Percentiles rank a stretch among this genome's conserved stretches.
These are phyloP conservation scores for Sebastes dallii DNA, from an alignment of 2,797 vertebrate genomes.

Conservation along the genomic window DNA sequence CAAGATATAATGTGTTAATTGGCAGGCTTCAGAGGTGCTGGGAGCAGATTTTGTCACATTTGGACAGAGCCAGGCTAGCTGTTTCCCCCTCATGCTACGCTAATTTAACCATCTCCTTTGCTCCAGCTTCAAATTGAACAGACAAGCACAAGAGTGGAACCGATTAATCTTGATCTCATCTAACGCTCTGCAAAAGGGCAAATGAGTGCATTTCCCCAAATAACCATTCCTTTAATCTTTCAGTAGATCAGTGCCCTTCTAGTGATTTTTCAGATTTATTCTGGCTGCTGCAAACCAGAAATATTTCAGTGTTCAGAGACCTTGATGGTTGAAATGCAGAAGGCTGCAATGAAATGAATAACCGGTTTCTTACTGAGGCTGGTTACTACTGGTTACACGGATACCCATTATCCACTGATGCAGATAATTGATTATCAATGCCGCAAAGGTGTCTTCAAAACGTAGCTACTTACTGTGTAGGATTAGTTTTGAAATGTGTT, in stretches of 20 bases:
- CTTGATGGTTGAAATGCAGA: neutral
- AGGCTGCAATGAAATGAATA: neutral
- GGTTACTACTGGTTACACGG: neutral
- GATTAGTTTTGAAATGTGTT: neutral
- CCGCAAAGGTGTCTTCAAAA: neutral
- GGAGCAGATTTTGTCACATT: no score
- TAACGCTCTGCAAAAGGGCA: neutral
- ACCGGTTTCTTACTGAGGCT: neutral
- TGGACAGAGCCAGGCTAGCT: neutral
- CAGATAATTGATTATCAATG: neutral
- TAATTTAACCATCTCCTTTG: neutral
- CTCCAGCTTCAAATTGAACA: neutral
- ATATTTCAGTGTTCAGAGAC: neutral
- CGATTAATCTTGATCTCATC: neutral
- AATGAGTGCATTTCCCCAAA: neutral
- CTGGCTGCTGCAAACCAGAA: neutral
- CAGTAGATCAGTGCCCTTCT: neutral
- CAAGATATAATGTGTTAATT: no score
- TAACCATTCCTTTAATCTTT: neutral
- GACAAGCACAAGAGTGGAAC: neutral
- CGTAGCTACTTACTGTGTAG: neutral
- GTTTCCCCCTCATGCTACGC: neutral
- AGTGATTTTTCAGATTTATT: neutral
- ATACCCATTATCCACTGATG: neutral
- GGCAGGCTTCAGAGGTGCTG: no score